Evolutionary conservation across 2,888 invertebrate genomes (phyloP), one percentile per base, ranked within the genome.

Genomic region (Melanophora roralis): DNA sequence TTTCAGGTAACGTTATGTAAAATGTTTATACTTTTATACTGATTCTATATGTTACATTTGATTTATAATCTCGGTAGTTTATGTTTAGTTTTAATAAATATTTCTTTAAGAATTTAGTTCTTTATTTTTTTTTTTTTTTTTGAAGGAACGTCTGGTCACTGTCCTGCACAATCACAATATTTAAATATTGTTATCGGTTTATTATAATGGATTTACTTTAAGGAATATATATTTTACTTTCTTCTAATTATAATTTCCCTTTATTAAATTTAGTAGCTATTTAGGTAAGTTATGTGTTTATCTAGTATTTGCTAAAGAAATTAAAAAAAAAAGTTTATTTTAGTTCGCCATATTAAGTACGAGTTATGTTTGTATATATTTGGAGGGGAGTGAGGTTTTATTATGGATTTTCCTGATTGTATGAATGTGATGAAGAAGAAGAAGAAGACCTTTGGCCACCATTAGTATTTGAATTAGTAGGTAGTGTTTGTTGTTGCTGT

Each of bases 121-220:
- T 53, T 23, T 55, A 51, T 51, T 40, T 36, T 51, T 38, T 68
- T 72, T 53, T 49, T 79, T 64, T 67, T 64, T 49, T 34, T 38
- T 57, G 27, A 76, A 80, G 80, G 80, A 80, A 80, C 80, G 72
- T 80, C 67, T 72, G 76, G 72, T 80, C 57, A 76, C 57, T 71
- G 36, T 43, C 16, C 49, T 73, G 27, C 6, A 6, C 6, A 27
- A 6, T 27, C 3, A 27, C 27, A 27, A 27, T 27, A 27, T 6
- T 27, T 27, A 5, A 5, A 27, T 27, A 27, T 27, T 27, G 27
- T 27, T 27, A 27, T 27, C 6, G 27, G 27, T 27, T 27, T 27
- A 27, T 27, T 27, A 6, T 27, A 5, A 27, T 27, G 6, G 6
- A 32, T 38, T 45, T 38, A 14, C 51, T 71, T 12, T 36, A 71